phyloP scores from a whole-genome alignment of 2,888 invertebrate genomes.

The Tachystola acroxantha region DNA sequence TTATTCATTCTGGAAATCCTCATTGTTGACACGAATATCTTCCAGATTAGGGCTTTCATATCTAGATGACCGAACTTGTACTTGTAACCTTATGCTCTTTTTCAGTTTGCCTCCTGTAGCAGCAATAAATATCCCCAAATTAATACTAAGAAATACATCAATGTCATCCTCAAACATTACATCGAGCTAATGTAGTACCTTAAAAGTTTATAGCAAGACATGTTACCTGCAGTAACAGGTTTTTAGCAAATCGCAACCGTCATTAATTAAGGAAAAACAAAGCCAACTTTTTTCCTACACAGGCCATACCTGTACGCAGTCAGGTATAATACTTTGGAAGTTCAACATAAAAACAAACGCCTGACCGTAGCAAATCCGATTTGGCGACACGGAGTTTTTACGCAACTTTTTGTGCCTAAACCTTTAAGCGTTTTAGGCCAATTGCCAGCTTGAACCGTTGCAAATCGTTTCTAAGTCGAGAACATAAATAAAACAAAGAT shows the following conservation, averaged over 20 bases:
- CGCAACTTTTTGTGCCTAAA: slow-evolving; percentile 12
- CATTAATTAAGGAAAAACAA: slow-evolving; percentile 3
- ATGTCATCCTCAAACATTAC: too few species aligned
- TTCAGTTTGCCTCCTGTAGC: too few species aligned
- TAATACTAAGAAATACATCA: background rate
- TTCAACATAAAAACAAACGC: slow-evolving; percentile 6
- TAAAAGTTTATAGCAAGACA: too few species aligned
- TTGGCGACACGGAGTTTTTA: slow-evolving; percentile 6
- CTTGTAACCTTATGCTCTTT: too few species aligned
- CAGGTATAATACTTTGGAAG: slow-evolving; percentile 4
- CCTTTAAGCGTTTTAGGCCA: slow-evolving; percentile 14
- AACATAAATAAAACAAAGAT: slow-evolving; percentile 11
- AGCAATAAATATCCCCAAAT: too few species aligned
- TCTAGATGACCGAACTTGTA: too few species aligned
- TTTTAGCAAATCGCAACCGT: slow-evolving; percentile 1
- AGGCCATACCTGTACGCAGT: slow-evolving; percentile 6
- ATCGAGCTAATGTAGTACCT: too few species aligned
- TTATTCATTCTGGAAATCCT: too few species aligned
- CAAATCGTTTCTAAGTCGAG: slow-evolving; percentile 16
- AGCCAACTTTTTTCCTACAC: slow-evolving; percentile 3
- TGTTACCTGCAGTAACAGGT: too few species aligned
- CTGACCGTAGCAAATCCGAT: slow-evolving; percentile 4
- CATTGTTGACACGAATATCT: too few species aligned
- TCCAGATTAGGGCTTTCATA: too few species aligned
- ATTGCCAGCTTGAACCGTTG: slow-evolving; percentile 16